Evolutionary conservation across 2,888 invertebrate genomes (phyloP).

Genomic region (Cephus pygmeus): DNA sequence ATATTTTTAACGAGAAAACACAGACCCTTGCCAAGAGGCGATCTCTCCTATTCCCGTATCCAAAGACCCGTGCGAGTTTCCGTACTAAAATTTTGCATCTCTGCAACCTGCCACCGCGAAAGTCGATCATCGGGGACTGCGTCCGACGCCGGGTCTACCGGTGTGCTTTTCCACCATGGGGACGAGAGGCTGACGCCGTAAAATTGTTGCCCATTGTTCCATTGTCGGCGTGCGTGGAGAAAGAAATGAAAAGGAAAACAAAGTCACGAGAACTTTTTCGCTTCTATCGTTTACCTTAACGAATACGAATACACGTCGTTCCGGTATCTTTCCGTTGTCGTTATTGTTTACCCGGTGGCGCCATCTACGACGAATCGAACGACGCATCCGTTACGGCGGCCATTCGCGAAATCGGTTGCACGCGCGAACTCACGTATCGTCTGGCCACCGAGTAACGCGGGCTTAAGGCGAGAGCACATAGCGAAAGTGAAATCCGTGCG

Average conservation of each 20-base stretch:
- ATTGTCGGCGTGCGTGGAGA: slow-evolving; percentile 5
- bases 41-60: no score
- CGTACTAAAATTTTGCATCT: not conserved
- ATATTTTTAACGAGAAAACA: slow-evolving; percentile 26
- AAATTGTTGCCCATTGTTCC: no score
- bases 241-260: not conserved
- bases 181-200: no score
- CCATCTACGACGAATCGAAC: no score
- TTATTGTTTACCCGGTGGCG: no score
- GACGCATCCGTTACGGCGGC: no score
- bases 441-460: not conserved
- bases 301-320: no score
- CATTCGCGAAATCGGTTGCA: not conserved
- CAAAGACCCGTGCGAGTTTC: no score
- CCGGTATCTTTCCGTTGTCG: no score
- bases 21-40: slow-evolving; percentile 19
- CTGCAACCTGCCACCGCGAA: not conserved
- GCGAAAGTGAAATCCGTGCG: slow-evolving; percentile 50
- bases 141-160: no score
- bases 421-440: not conserved
- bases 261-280: slow-evolving; percentile 5
- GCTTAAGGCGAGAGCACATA: slow-evolving; percentile 28
- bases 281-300: no score
- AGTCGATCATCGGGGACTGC: not conserved
- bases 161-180: no score